phyloP scores from a whole-genome alignment of 2,888 invertebrate genomes.

The Zaprionus obscuricornis region DNA sequence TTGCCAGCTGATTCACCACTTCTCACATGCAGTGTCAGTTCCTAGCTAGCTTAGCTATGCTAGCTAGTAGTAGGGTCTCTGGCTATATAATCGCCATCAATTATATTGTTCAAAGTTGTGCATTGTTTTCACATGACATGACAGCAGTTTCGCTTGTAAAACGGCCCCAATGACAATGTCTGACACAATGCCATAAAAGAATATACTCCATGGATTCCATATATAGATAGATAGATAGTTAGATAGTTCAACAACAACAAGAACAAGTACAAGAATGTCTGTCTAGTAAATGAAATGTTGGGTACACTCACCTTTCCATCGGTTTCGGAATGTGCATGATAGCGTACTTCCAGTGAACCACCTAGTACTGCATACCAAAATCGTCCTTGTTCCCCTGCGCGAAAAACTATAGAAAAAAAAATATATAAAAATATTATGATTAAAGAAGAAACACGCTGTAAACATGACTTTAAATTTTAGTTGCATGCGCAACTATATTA shows the following conservation, averaged over 20 bases:
- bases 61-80: background rate
- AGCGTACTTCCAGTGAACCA: constrained; percentile 88
- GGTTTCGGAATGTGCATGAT: constrained; percentile 85
- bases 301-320: constrained; percentile 85
- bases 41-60: constrained; percentile 34
- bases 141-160: constrained; percentile 27
- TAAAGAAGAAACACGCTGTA: constrained; percentile 3
- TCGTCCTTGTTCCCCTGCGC: constrained; percentile 90
- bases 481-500: background rate
- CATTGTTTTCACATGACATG: constrained; percentile 51
- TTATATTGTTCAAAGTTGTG: constrained; percentile 63
- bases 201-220: constrained; percentile 1
- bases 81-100: constrained; percentile 66
- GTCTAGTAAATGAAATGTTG: too few species aligned
- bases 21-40: background rate
- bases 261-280: too few species aligned
- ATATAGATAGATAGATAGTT: too few species aligned
- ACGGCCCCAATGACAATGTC: constrained; percentile 7
- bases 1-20: background rate
- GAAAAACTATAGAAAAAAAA: constrained; percentile 85
- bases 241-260: too few species aligned
- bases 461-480: background rate
- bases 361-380: constrained; percentile 91
- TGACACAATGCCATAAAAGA: too few species aligned
- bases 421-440: constrained; percentile 7